Conservation (phyloP, 1,140 invertebrate species). For the Chlorops oryzae region DNA sequence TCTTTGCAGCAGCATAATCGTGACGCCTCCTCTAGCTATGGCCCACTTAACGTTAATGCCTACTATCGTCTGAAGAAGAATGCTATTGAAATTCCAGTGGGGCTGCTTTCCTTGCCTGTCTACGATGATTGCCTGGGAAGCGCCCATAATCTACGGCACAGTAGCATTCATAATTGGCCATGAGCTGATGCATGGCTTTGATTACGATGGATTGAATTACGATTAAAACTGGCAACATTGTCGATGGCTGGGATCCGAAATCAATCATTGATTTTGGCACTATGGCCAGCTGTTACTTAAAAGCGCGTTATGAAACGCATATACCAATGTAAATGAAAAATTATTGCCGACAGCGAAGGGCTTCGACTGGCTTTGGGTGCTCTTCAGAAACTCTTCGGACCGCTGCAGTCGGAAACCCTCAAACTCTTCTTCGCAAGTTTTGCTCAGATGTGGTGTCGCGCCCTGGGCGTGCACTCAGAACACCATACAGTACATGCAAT, state of each 20-base stretch:
- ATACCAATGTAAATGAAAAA: slow-evolving; percentile 37
- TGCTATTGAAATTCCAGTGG: slow-evolving; percentile 34
- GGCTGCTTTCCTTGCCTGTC: slow-evolving; percentile 24
- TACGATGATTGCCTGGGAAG: slow-evolving; percentile 1
- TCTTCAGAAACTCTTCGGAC: background rate
- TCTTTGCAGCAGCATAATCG: no score
- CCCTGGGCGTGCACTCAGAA: no score
- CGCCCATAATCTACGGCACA: slow-evolving; percentile 19
- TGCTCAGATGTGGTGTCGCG: slow-evolving; percentile 40
- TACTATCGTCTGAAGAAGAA: slow-evolving; percentile 37
- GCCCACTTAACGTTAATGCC: slow-evolving; percentile 34
- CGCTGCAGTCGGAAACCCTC: background rate
- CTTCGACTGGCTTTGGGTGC: slow-evolving; percentile 33
- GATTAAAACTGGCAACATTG: slow-evolving; percentile 27
- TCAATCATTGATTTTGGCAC: slow-evolving; percentile 34
- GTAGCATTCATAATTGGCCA: slow-evolving; percentile 36
- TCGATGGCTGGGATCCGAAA: slow-evolving; percentile 23
- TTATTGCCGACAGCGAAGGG: slow-evolving; percentile 39
- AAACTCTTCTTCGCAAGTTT: slow-evolving; percentile 33
- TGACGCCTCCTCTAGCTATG: no score
- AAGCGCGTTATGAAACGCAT: slow-evolving; percentile 27
- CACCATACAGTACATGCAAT: slow-evolving; percentile 5
- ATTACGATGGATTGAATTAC: slow-evolving; percentile 41
- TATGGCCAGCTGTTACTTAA: slow-evolving; percentile 27
- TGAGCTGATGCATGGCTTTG: slow-evolving; percentile 39